Base-by-base conservation (phyloP, 1,140 invertebrate genomes). In the Drosophila repleta region DNA sequence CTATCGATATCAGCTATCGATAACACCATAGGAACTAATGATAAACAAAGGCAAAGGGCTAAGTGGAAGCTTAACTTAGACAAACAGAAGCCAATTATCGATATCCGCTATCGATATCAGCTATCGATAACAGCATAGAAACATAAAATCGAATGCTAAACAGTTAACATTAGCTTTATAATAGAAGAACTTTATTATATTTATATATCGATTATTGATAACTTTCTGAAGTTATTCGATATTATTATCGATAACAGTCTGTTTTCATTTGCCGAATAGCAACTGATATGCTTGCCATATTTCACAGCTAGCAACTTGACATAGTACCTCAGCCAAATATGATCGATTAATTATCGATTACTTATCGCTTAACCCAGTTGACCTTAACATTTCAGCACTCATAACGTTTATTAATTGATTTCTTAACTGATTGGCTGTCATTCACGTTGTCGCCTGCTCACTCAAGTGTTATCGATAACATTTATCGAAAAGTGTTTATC, bases 331-430 rank as follows among this genome's bases (percentile, higher is more conserved):
- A 10, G 2, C 6, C 32, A 13, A 24, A 4, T 8, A 13, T 46
- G 13, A 46, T 46, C 45, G 45, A 46, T 46, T 46, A 21, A 2
- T 46, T 46, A 46, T 46, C 45, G 45, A 20, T n/a, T 41, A n/a
- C n/a, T n/a, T n/a, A n/a, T n/a, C n/a, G n/a, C n/a, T 35, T 10
- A 32, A 10, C 29, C 26, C 24, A n/a, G n/a, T n/a, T 3, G 11
- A 35, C 0, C 1, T 35, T 35, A 2, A 35, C 32, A 35, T 35
- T 35, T 11, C 1, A 1, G 2, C 11, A 3, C 32, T 35, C 32
- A 35, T 35, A 13, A 35, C 11, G 6, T 2, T 11, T 13, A 35
- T 11, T 3, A 35, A 35, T 35, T 11, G 10, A 11, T 35, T 11
- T 35, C 0, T 35, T 3, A 35, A 3, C 32, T 6, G 4, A 29